Evolutionary conservation across 2,888 invertebrate genomes (phyloP), one percentile per base, ranked within the genome.

Genomic region (Platycheirus albimanus): DNA sequence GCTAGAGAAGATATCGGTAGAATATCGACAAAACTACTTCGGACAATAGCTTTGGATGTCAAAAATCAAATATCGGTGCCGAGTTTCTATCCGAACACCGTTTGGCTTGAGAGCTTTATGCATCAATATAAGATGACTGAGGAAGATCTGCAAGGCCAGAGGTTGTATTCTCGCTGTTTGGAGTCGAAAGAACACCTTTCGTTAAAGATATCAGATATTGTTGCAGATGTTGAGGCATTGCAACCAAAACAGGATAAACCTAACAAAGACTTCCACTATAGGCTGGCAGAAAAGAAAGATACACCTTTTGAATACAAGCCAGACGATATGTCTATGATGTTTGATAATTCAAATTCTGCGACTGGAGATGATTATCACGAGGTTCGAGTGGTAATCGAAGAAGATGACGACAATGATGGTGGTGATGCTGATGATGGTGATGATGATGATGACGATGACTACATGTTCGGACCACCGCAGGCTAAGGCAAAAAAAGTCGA

Each of bases 31-130:
- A 74, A 79, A 56, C 74, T 79, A 13, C 79, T 84, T 17, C 74
- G 84, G 8, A 75, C 79, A n/a, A 87, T 86, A 54, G 87, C 87
- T 4, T 67, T 86, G 1, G 86, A 87, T 49, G 85, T 87, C 2
- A 87, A 87, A 56, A 87, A 87, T 51, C 85, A 86, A 30, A 86
- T 87, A 36, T 86, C 87, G 13, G 86, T 87, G 38, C 86, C 86
- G 43, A 87, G 87, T 77, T 88, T 88, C 72, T 85, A 86, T 38
- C 87, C 87, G 7, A 87, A 86, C 64, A 67, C 67, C n/a, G 77
- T 80, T n/a, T 88, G 88, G 88, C 56, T 87, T 75, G 84, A 86
- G 7, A 84, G 85, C 51, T 88, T 88, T 58, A 87, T 87, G 77
- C 24, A 13, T 7, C 69, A 79, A 3, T 87, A 87, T 52, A 63